Percentiles rank a stretch among this genome's conserved stretches.
Conservation (phyloP, 1,140 invertebrate genomes). For the Cecropterus lyciades region DNA sequence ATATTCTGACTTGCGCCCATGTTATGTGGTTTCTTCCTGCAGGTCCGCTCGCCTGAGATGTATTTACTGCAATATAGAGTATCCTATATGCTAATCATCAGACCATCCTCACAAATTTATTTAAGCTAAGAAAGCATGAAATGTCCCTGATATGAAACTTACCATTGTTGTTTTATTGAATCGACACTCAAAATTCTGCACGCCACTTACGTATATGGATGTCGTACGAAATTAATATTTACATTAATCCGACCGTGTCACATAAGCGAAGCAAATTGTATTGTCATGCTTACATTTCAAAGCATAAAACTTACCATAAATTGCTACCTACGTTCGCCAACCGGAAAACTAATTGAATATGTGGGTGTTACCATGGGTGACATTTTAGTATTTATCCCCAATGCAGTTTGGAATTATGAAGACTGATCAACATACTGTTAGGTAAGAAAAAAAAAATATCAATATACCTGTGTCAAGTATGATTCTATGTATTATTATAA, state of each 20-base stretch:
- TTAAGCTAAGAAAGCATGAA: background rate
- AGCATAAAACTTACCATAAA: background rate
- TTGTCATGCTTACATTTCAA: background rate
- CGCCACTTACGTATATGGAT: background rate
- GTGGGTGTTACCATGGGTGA: too few species aligned
- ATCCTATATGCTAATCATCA: too few species aligned
- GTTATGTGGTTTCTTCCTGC: too few species aligned
- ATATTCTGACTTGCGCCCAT: too few species aligned
- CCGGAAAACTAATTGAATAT: background rate
- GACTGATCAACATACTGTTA: too few species aligned
- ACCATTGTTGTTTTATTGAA: background rate
- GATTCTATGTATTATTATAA: too few species aligned
- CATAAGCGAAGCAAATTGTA: background rate
- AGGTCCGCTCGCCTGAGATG: too few species aligned
- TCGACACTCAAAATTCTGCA: slow-evolving; percentile 1
- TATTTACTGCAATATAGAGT: too few species aligned
- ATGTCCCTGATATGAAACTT: background rate
- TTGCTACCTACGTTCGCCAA: background rate
- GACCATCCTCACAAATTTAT: background rate
- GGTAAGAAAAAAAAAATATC: too few species aligned
- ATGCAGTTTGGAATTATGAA: too few species aligned
- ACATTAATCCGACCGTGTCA: background rate
- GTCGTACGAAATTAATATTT: background rate
- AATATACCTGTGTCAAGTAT: too few species aligned
- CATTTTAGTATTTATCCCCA: background rate